phyloP scores from a whole-genome alignment of 2,888 invertebrate species.

The Ptilodon capucinus region DNA sequence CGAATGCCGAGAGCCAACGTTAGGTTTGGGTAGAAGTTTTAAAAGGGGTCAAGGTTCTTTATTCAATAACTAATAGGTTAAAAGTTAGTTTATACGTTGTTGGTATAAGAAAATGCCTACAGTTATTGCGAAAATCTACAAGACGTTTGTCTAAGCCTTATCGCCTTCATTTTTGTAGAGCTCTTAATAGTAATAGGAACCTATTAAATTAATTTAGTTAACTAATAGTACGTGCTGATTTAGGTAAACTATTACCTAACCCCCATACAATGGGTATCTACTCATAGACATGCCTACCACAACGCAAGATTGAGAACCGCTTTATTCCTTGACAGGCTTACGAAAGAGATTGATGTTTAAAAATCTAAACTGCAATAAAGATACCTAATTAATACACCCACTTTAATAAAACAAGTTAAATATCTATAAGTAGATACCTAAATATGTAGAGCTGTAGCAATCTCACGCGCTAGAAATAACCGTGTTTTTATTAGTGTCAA shows the following conservation, averaged over 20 bases:
- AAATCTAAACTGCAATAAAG: neutral
- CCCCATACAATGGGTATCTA: neutral
- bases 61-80: too few species aligned
- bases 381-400: neutral
- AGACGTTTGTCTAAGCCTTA: neutral
- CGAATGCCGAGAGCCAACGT: too few species aligned
- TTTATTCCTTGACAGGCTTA: neutral
- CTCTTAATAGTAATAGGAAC: neutral
- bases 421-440: too few species aligned
- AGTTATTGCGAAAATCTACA: neutral
- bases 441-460: too few species aligned
- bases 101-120: too few species aligned
- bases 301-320: neutral
- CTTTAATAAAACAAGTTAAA: conserved; percentile 10
- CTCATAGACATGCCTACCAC: neutral
- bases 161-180: neutral
- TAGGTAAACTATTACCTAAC: neutral
- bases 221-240: neutral
- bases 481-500: neutral
- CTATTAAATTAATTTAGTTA: neutral
- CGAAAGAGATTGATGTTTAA: neutral
- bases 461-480: conserved; percentile 1
- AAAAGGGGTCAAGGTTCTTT: too few species aligned
- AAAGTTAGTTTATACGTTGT: too few species aligned
- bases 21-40: too few species aligned